Base-by-base conservation (phyloP, 2,888 invertebrate genomes). In the Epsilonema sp. region DNA sequence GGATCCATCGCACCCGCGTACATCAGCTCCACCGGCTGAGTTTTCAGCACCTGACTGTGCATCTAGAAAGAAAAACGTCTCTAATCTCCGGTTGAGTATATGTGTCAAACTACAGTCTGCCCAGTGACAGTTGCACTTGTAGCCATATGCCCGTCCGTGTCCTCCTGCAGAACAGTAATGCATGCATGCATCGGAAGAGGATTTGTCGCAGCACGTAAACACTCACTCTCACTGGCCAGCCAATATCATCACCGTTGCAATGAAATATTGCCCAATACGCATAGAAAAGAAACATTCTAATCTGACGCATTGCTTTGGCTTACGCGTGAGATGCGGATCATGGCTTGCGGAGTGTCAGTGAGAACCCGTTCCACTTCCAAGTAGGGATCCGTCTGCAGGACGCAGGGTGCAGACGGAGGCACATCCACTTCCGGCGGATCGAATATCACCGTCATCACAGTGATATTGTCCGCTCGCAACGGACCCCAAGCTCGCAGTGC, bases 381-480 rank as follows among this genome's bases (percentile, higher is more conserved):
- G 3, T 37, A 19, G 1, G 31, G 20, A 36, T 41, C 42, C n/a
- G n/a, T n/a, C 23, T 21, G 26, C 13, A 25, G 8, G 3, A 45
- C 44, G 21, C 42, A 41, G 2, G 21, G 16, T 13, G 25, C n/a
- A 19, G 36, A 16, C 25, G 20, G 24, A 1, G 19, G 2, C 36
- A 46, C 16, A 1, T 36, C 19, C 13, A 13, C 11, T 11, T 31
- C 24, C 5, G 36, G 40, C 13, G 26, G 24, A 25, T 49, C 49
- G 19, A 49, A 42, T 31, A 8, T 31, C 16, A 92, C 72, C 0
- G 84, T 81, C 21, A 94, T 82, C 41, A 86, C 89, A 16, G 86
- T 87, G 1, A 90, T 87, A 66, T 94, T 94, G 67, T 94, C 94
- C 0, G 94, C 92, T 37, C 90, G 76, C 75, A 89, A 78, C 42